Percentiles rank a stretch among this genome's conserved stretches.
Conservation (phyloP, 2,797 vertebrate genomes). For the Pogonophryne albipinna region DNA sequence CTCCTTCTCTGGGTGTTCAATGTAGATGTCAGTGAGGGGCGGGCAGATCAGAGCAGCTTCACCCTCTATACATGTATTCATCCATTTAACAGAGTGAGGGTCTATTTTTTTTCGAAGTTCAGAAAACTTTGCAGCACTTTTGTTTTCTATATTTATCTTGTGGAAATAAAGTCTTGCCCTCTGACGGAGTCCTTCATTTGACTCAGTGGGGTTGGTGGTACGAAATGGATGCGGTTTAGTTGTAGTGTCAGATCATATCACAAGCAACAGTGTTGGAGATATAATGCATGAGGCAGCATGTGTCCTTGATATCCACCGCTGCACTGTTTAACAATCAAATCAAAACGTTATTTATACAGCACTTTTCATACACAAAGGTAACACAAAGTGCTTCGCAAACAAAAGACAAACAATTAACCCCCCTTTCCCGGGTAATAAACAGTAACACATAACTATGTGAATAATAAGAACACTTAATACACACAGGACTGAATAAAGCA, state of each 20-base stretch:
- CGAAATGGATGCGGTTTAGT: not conserved
- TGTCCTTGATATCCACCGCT: not conserved
- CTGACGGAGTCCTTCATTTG: slow-evolving; percentile 7
- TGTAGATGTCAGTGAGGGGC: slow-evolving; percentile 1
- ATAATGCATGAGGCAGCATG: not conserved
- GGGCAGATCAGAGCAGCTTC: slow-evolving; percentile 18
- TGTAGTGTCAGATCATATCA: not conserved
- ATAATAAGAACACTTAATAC: no score
- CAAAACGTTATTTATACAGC: no score
- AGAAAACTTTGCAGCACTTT: slow-evolving; percentile 48
- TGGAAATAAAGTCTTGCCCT: slow-evolving; percentile 65
- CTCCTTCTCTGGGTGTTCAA: not conserved
- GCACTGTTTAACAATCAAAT: not conserved
- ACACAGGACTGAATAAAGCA: no score
- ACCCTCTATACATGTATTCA: slow-evolving; percentile 12
- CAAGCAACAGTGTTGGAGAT: slow-evolving; percentile 2
- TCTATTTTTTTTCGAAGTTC: slow-evolving; percentile 57
- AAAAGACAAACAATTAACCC: no score
- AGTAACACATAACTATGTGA: no score
- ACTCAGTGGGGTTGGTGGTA: not conserved
- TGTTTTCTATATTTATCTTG: slow-evolving; percentile 76
- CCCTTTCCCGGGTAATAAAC: no score
- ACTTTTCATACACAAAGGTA: no score
- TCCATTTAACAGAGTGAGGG: slow-evolving; percentile 33
- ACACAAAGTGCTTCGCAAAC: no score